A percentile compares a stretch with the other conserved stretches of the same genome.
phyloP scores from a whole-genome alignment of 53 echinoderm and acorn worm species.

The Patiria pectinifera region DNA sequence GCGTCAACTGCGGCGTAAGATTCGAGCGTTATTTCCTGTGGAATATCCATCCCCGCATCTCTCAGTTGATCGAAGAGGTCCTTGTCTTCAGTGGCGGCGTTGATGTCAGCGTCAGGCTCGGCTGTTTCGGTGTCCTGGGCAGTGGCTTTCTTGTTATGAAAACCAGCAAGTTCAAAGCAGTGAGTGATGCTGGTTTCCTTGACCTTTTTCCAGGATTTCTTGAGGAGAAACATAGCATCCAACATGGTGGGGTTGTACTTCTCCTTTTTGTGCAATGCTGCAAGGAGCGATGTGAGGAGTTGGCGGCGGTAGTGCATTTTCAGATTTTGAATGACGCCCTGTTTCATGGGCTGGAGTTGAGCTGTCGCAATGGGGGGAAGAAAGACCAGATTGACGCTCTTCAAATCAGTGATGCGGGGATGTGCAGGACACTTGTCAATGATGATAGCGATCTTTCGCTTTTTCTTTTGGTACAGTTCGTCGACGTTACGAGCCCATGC shows the following conservation, averaged over 20 bases:
- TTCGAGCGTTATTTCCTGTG: background rate
- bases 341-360: conserved; percentile 58
- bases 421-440: conserved; percentile 70
- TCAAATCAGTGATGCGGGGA: conserved; percentile 19
- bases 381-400: conserved; percentile 62
- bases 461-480: conserved; percentile 28
- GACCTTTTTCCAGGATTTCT: conserved; percentile 15
- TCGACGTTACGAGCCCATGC: conserved; percentile 49
- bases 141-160: background rate
- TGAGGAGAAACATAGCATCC: conserved; percentile 18
- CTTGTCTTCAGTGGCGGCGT: background rate
- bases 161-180: background rate
- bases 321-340: conserved; percentile 27
- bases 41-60: conserved; percentile 4
- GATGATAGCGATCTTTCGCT: conserved; percentile 55
- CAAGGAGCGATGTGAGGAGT: background rate
- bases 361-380: conserved; percentile 59
- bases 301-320: conserved; percentile 28
- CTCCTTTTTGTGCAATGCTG: background rate
- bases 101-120: background rate
- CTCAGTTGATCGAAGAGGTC: background rate
- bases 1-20: conserved; percentile 8
- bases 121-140: background rate
- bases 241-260: conserved; percentile 7
- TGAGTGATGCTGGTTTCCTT: conserved; percentile 5